Conservation (phyloP, 2,113 vertebrate genomes). For the Ceyx melanurus region DNA sequence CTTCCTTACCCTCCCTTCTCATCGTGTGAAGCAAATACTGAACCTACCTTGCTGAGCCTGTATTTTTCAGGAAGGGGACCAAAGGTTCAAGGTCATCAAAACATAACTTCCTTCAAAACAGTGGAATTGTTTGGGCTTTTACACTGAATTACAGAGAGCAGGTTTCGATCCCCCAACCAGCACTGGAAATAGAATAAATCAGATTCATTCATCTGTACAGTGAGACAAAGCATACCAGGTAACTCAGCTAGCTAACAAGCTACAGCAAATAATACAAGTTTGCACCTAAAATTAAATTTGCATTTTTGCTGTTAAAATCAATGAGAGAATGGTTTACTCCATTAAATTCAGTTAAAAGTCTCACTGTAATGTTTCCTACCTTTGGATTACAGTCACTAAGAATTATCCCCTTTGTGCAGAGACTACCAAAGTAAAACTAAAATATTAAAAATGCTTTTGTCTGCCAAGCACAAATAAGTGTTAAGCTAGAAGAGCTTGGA, state of each 20-base stretch:
- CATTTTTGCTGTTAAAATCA: not conserved
- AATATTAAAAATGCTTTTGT: slow-evolving; percentile 18
- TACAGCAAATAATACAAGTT: not conserved
- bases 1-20: not conserved
- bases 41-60: not conserved
- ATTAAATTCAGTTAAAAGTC: not conserved
- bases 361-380: not conserved
- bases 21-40: not conserved
- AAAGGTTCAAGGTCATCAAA: slow-evolving; percentile 48
- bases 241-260: not conserved
- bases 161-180: not conserved
- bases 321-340: not conserved
- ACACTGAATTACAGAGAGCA: not conserved
- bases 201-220: not conserved
- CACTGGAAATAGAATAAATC: not conserved
- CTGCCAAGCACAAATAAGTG: slow-evolving; percentile 7
- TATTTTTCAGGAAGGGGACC: not conserved
- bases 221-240: not conserved
- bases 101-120: slow-evolving; percentile 37
- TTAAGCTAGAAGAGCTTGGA: not conserved
- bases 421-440: not conserved
- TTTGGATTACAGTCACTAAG: slow-evolving; percentile 1
- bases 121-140: not conserved
- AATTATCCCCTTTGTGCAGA: not conserved
- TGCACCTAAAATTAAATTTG: not conserved